phyloP scores from a whole-genome alignment of 2,888 invertebrate genomes.

The Ectropis crepuscularia region DNA sequence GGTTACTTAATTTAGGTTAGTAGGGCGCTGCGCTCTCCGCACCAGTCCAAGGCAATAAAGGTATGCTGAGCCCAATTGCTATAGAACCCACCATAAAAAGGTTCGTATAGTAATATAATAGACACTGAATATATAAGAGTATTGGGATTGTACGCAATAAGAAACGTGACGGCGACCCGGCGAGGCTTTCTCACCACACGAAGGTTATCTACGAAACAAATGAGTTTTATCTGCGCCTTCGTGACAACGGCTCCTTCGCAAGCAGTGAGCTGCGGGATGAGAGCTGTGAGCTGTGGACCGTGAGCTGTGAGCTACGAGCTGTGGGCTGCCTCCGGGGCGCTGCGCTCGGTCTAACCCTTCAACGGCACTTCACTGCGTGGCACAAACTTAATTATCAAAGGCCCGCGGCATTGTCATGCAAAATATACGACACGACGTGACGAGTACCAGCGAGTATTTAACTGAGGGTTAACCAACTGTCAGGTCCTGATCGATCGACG shows the following conservation, averaged over 20 bases:
- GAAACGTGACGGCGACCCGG: no score
- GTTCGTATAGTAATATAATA: no score
- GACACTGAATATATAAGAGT: no score
- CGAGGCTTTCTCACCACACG: no score
- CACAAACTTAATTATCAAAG: conserved; percentile 33
- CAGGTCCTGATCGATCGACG: conserved; percentile 12
- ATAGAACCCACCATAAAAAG: no score
- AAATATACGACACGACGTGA: conserved; percentile 20
- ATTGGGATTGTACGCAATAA: no score
- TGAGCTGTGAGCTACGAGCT: background rate
- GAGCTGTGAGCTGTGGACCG: background rate
- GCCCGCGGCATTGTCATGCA: conserved; percentile 33
- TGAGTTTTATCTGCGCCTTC: no score
- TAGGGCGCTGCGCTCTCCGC: no score
- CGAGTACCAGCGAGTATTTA: background rate
- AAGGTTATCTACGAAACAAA: no score
- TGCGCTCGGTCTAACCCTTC: conserved; percentile 12
- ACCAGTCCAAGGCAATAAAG: no score
- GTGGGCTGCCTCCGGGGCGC: background rate
- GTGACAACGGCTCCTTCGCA: background rate
- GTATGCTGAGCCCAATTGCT: no score
- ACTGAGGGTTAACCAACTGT: conserved; percentile 10
- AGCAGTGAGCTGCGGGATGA: background rate
- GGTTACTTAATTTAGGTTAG: no score
- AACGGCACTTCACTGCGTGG: conserved; percentile 15